Evolutionary conservation across 1,140 invertebrate species (phyloP).

Genomic region (Drosophila grimshawi): DNA sequence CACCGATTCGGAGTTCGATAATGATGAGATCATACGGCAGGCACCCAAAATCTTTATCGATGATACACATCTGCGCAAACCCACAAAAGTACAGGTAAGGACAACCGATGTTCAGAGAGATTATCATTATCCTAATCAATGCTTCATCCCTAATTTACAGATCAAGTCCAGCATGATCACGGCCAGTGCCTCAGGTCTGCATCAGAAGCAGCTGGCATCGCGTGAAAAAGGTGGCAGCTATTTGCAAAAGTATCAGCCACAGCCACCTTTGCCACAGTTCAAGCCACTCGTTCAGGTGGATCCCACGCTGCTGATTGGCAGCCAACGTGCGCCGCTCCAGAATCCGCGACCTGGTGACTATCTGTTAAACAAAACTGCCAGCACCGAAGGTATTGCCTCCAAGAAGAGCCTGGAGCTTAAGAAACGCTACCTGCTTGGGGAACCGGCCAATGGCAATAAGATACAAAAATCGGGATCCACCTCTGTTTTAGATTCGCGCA

Average conservation of each 20-base stretch:
- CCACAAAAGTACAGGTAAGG: constrained; percentile 88
- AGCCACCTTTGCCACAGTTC: constrained; percentile 85
- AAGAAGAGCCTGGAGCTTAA: constrained; percentile 94
- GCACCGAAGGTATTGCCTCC: constrained; percentile 93
- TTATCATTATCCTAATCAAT: no score
- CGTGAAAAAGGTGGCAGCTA: constrained; percentile 72
- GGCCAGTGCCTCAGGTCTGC: constrained; percentile 54
- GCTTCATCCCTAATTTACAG: constrained; percentile 25
- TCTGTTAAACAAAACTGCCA: constrained; percentile 91
- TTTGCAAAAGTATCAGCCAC: constrained; percentile 73
- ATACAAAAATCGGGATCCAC: constrained; percentile 94
- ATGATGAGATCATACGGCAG: constrained; percentile 90
- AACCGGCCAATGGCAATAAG: constrained; percentile 86
- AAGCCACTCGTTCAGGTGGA: constrained; percentile 85
- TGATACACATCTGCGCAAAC: constrained; percentile 81
- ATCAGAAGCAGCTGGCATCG: constrained; percentile 66
- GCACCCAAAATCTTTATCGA: constrained; percentile 89
- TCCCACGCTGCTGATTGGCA: constrained; percentile 72
- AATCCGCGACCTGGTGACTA: constrained; percentile 89
- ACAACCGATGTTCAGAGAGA: no score
- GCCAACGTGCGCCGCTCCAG: constrained; percentile 73
- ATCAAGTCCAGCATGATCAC: constrained; percentile 75
- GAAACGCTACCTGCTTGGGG: constrained; percentile 91
- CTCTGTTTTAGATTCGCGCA: constrained; percentile 92
- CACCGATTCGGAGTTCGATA: constrained; percentile 95